Base-by-base conservation (phyloP, 2,797 vertebrate species). In the Hydrolagus colliei region DNA sequence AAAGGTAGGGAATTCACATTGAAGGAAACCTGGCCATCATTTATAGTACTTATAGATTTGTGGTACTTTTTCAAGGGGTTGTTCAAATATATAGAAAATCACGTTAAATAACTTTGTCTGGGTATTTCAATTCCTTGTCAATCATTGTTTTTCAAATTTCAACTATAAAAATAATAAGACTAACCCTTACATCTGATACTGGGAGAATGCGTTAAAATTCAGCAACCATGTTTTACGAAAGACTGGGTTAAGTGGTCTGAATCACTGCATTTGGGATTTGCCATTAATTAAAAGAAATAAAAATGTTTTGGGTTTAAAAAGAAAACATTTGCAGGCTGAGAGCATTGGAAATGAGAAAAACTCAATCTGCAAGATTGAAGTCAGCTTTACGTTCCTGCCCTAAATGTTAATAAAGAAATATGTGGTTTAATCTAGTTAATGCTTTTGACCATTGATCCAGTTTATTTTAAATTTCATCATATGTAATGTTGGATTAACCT, bases 1-100 rank as follows among this genome's bases (percentile, higher is more conserved):
- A 77, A 90, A 90, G 92, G 93, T 94, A 91, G 91, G 89, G 91
- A 85, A 73, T 18, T 9, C 65, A 71, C 32, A 41, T 20, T 35
- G 71, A 63, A 71, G 41, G 9, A 84, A 52, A 41, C 68, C 65
- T 68, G 65, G 67, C 68, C 14, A 20, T 32, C 65, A 67, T n/a
- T 80, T 2, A 16, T 79, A 65, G 16, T 35, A 41, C 27, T 27
- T 16, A 20, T 11, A 7, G 2, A 9, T 71, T 75, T 68, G 41
- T 71, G 11, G 14, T 14, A 27, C 20, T 80, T 32, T 18, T 75
- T 75, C 9, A 20, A 84, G 13, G 32, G 13, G 16, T 35, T 71
- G 16, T 80, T 67, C 22, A 65, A 5, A 63, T 80, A 65, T 14
- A 80, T 67, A 16, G n/a, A 74, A 71, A 72, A 12, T 52, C 35